Evolutionary conservation across 2,797 vertebrate species (phyloP), one percentile per base, ranked within the genome.

Genomic region (Diplodus sargus): DNA sequence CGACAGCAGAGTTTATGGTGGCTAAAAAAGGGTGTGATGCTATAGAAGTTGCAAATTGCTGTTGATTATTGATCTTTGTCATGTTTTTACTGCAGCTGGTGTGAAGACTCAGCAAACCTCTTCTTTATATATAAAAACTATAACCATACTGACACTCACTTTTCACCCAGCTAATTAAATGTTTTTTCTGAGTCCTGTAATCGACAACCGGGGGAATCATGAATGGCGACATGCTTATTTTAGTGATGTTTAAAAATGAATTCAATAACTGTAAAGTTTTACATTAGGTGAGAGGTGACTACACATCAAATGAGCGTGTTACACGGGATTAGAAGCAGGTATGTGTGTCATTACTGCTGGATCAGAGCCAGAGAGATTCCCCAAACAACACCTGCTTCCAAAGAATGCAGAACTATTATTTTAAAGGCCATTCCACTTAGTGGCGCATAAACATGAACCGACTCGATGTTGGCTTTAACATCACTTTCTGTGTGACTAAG

Each of bases 381-480:
- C 22, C 11, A 52, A 25, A 48, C 34, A 64, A 52, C 3, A 4
- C 6, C 0, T 14, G 5, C 39, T 25, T 39, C 60, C 51, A 49
- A 58, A 60, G 59, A 70, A 78, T 68, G 74, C 2, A 15, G 39
- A 70, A 70, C 13, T 25, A 63, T 59, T 4, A 28, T 22, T 76
- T 64, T 63, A 39, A 62, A 71, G 45, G 39, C 6, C 47, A 9
- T 51, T 78, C n/a, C 8, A 7, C 53, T 69, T 48, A 59, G 18
- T 48, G 59, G 18, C 54, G 10, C 23, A 70, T 58, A 78, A 70
- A 74, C 30, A 0, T 83, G 80, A 82, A 56, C 43, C 12, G 34
- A 54, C 62, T n/a, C 72, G 70, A 81, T 75, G 54, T 11, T 68
- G 23, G n/a, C 23, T 60, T 57, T 45, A 43, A 4, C 42, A 17